phyloP scores from a whole-genome alignment of 2,797 vertebrate species.

The Rousettus madagascariensis region DNA sequence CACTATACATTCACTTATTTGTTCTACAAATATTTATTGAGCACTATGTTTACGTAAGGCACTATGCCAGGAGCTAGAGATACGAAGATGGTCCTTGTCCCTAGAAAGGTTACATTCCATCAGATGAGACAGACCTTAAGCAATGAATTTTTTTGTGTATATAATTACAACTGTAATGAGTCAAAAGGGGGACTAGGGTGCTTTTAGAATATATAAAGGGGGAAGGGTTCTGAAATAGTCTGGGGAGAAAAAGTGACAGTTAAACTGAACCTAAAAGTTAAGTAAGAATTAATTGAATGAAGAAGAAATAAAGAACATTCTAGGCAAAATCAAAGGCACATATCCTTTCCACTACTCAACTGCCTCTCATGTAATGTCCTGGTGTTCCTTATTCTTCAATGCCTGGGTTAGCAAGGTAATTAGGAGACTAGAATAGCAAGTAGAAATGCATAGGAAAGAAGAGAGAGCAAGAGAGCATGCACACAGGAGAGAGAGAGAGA shows the following conservation, averaged over 20 bases:
- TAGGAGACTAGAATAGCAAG: background rate
- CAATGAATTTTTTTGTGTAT: conserved; percentile 11
- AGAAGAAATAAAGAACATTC: background rate
- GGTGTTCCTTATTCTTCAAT: background rate
- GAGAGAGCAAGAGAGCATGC: no score
- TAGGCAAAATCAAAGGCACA: background rate
- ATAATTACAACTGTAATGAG: background rate
- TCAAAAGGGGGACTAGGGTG: background rate
- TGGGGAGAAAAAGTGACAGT: background rate
- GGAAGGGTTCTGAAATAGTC: background rate
- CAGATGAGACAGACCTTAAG: background rate
- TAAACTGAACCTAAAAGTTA: background rate
- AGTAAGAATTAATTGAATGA: background rate
- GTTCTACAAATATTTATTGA: conserved; percentile 1
- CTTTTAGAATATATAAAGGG: background rate
- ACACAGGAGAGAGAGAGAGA: no score
- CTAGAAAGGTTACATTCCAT: background rate
- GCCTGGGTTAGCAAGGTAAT: background rate
- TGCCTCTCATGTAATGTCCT: background rate
- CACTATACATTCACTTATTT: background rate
- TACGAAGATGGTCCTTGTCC: background rate
- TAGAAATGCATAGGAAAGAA: background rate
- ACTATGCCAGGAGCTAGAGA: background rate
- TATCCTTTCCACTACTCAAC: background rate
- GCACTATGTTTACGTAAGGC: background rate